Base-by-base conservation (phyloP, 2,113 vertebrate species). In the Centropristis striata region DNA sequence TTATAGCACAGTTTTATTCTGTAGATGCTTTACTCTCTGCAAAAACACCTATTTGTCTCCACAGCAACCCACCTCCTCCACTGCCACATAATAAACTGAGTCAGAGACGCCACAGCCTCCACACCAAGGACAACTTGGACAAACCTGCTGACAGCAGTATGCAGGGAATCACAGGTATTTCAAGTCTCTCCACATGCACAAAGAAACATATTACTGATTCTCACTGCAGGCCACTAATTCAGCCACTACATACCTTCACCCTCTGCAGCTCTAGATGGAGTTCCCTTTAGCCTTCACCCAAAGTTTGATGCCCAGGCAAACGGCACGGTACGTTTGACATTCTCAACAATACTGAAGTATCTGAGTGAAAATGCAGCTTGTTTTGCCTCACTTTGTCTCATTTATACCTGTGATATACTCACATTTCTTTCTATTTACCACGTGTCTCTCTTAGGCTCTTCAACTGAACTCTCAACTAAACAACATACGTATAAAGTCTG, bases 221-320 rank as follows among this genome's bases (percentile, higher is more conserved):
- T 71, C 32, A 3, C 0, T 11, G 3, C 12, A 14, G 1, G 10
- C 25, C 10, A 5, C 9, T 2, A 53, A 25, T 42, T 82, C 3
- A 59, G 32, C 28, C 49, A 2, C 41, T 14, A 1, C 18, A 20
- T 14, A 9, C 20, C 25, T n/a, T 71, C 51, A 8, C 20, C 77
- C 13, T 66, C 46, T 70, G 46, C 81, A 98, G 97, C 96, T 25
- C 95, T 98, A 88, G 97, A 97, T 0, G 97, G 96, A 2, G 94
- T 98, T 61, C 97, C 97, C 15, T 98, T 98, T 78, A 81, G 91
- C 0, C 93, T 97, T 42, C 96, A 98, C 71, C 97, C 97, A 16
- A 94, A 93, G 49, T 97, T 96, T 0, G 93, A 96, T 4, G 71
- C 75, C 88, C 90, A 80, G 46, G 72, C 87, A 49, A 85, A 49